Evolutionary conservation across 2,888 invertebrate genomes (phyloP).

Genomic region (Desoria tigrina): DNA sequence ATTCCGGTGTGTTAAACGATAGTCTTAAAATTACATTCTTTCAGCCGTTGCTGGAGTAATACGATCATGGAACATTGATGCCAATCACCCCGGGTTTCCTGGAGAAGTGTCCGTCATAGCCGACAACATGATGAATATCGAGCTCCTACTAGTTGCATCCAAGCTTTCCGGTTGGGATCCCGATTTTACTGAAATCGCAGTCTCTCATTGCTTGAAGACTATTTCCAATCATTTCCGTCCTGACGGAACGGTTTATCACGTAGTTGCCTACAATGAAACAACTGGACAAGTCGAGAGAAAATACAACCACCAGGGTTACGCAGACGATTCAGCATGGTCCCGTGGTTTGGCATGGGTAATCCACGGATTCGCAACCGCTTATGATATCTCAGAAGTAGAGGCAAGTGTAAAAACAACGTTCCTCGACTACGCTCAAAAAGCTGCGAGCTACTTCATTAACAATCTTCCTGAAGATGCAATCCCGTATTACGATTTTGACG

Average conservation of each 20-base stretch:
- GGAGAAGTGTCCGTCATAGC: constrained; percentile 47
- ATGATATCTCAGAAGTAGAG: constrained; percentile 24
- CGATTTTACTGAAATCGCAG: constrained; percentile 37
- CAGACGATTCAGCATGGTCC: constrained; percentile 46
- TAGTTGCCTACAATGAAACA: constrained; percentile 43
- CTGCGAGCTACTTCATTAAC: constrained; percentile 39
- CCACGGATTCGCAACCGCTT: constrained; percentile 40
- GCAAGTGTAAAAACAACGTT: constrained; percentile 15
- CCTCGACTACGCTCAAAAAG: constrained; percentile 33
- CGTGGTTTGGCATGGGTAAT: constrained; percentile 50
- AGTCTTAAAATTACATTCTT: constrained; percentile 29
- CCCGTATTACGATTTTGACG: constrained; percentile 49
- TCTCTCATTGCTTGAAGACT: constrained; percentile 44
- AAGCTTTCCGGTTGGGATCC: constrained; percentile 34
- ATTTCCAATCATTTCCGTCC: constrained; percentile 44
- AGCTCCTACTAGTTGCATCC: constrained; percentile 42
- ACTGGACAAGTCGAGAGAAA: constrained; percentile 39
- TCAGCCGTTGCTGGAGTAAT: constrained; percentile 38
- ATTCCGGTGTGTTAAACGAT: too few species aligned
- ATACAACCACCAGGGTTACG: constrained; percentile 48
- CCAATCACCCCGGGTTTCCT: constrained; percentile 27
- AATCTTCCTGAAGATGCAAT: constrained; percentile 40
- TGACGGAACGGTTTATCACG: constrained; percentile 39
- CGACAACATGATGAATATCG: constrained; percentile 53
- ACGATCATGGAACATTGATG: constrained; percentile 49